Conservation (phyloP, 1,140 invertebrate genomes). For the Galendromus occidentalis region DNA sequence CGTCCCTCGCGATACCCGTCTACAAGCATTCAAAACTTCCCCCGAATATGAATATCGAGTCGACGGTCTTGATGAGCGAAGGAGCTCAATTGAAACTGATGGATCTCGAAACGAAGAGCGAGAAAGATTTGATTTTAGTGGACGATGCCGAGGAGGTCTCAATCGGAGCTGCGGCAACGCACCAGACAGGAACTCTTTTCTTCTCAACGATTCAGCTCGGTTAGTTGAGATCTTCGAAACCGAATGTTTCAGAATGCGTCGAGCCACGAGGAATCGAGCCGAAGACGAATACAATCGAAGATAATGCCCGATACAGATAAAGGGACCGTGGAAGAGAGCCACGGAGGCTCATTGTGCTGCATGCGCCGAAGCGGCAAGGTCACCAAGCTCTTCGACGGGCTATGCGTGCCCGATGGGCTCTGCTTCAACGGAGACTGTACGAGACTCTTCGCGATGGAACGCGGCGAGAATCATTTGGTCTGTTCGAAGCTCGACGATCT, state of each 20-base stretch:
- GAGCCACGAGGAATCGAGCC: no score
- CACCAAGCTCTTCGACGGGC: not conserved
- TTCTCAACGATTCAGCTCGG: not conserved
- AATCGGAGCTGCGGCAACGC: not conserved
- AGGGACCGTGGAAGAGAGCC: not conserved
- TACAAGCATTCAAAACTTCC: not conserved
- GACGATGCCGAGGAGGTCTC: not conserved
- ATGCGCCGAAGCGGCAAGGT: not conserved
- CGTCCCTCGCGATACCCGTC: not conserved
- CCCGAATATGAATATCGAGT: not conserved
- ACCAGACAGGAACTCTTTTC: not conserved
- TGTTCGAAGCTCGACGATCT: no score
- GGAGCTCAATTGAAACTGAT: not conserved
- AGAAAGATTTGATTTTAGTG: not conserved
- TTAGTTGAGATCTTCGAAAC: no score
- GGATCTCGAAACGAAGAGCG: not conserved
- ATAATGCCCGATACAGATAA: not conserved
- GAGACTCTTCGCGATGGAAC: no score
- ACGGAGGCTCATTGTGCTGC: not conserved
- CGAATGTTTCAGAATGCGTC: no score
- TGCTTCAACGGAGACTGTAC: not conserved
- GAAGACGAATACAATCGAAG: no score
- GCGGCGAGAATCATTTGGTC: no score
- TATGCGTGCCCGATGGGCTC: not conserved
- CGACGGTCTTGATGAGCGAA: not conserved